phyloP scores from a whole-genome alignment of 2,888 invertebrate genomes.

The Drosophila formosana region DNA sequence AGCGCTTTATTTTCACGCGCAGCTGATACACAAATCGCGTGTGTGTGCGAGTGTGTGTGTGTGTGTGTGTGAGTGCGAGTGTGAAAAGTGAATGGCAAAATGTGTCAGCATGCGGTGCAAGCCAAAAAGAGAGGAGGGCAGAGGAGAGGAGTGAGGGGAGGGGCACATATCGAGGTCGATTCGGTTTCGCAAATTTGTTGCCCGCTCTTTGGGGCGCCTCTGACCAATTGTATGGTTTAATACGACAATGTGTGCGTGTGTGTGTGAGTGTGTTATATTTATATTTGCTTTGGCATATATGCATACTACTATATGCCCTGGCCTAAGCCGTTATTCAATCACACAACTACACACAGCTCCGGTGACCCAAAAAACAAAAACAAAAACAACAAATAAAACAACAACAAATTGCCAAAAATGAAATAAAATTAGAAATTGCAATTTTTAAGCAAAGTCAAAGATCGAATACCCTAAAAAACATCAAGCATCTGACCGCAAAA shows the following conservation, averaged over 20 bases:
- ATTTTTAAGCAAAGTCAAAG: constrained; percentile 19
- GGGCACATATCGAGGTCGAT: constrained; percentile 32
- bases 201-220: constrained; percentile 46
- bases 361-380: constrained; percentile 21
- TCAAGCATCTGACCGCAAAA: neutral
- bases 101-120: constrained; percentile 61
- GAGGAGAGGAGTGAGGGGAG: neutral
- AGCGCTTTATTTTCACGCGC: constrained; percentile 73
- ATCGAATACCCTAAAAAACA: constrained; percentile 28
- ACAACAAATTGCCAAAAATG: constrained; percentile 13
- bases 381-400: constrained; percentile 25
- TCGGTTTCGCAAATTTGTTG: constrained; percentile 57
- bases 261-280: constrained; percentile 16
- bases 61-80: constrained; percentile 46
- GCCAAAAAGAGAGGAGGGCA: neutral
- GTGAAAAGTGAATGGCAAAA: constrained; percentile 76
- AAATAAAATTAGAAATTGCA: constrained; percentile 28
- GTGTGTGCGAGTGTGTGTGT: constrained; percentile 18
- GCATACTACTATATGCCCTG: constrained; percentile 41
- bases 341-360: constrained; percentile 46
- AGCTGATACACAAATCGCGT: constrained; percentile 63
- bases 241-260: constrained; percentile 57
- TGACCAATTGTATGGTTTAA: constrained; percentile 74
- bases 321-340: constrained; percentile 67
- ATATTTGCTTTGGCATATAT: constrained; percentile 31